phyloP scores from a whole-genome alignment of 2,113 vertebrate species.

The Xiphorhynchus elegans region DNA sequence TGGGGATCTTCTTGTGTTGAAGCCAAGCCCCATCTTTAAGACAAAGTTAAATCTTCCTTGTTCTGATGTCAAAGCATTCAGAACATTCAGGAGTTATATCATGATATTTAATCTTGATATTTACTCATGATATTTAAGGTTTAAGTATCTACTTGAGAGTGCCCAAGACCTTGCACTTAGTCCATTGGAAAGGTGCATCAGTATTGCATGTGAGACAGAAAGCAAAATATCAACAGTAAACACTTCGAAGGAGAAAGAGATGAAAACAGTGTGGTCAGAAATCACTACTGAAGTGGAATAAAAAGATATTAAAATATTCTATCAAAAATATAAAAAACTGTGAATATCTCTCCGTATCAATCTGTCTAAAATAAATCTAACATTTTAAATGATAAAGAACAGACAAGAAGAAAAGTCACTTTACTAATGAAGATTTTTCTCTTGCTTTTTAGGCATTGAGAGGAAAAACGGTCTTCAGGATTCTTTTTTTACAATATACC shows the following conservation, averaged over 20 bases:
- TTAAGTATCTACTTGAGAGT: not conserved
- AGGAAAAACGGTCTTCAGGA: fast-evolving
- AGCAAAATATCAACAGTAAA: not conserved
- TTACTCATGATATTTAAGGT: not conserved
- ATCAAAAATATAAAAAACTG: not conserved
- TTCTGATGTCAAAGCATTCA: not conserved
- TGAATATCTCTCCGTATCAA: not conserved
- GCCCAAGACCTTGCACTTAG: not conserved
- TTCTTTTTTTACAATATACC: not conserved
- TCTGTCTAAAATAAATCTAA: not conserved
- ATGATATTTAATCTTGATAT: not conserved
- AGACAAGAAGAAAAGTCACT: not conserved
- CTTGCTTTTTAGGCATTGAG: not conserved
- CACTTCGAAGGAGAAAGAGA: not conserved
- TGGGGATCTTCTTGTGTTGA: not conserved
- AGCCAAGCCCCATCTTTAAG: not conserved
- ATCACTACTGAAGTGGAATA: not conserved
- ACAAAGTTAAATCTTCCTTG: not conserved
- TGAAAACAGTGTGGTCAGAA: fast-evolving
- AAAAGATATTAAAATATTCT: not conserved
- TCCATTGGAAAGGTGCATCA: not conserved
- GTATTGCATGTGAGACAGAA: not conserved
- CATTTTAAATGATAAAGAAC: not conserved
- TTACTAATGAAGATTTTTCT: not conserved
- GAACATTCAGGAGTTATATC: not conserved